phyloP scores from a whole-genome alignment of 1,140 invertebrate genomes.

The Asobara japonica region DNA sequence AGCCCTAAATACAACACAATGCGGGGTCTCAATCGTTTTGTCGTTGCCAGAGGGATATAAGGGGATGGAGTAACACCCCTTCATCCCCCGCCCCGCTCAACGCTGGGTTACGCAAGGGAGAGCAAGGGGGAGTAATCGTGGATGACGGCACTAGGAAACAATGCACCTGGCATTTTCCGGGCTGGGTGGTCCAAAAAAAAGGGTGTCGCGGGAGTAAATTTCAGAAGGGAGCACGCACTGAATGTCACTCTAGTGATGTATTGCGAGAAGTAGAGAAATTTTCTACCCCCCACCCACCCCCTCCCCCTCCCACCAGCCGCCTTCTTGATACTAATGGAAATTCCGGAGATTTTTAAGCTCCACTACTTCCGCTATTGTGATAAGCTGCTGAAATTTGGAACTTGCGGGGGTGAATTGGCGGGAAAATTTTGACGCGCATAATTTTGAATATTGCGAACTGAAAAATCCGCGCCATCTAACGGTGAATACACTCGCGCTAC shows the following conservation, averaged over 20 bases:
- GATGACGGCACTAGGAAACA: slow-evolving; percentile 55
- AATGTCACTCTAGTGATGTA: slow-evolving; percentile 56
- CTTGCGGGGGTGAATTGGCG: too few relatives aligned
- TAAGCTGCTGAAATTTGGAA: neutral
- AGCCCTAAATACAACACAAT: slow-evolving; percentile 19
- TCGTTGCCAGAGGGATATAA: neutral
- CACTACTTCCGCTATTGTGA: neutral
- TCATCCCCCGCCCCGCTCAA: slow-evolving; percentile 1
- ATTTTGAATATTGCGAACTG: too few relatives aligned
- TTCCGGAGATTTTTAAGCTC: neutral
- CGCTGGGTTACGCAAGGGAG: slow-evolving; percentile 40
- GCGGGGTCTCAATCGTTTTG: neutral
- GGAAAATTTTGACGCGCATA: too few relatives aligned
- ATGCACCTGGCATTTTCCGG: slow-evolving; percentile 46
- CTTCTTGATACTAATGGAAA: slow-evolving; percentile 15
- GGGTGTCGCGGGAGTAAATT: slow-evolving; percentile 18
- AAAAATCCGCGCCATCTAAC: too few relatives aligned
- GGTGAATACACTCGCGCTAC: too few relatives aligned
- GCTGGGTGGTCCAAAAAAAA: slow-evolving; percentile 28
- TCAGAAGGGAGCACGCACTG: slow-evolving; percentile 30
- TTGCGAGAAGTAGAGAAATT: slow-evolving; percentile 30
- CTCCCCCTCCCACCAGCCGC: too few relatives aligned
- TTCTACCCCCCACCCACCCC: neutral
- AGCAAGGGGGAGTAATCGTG: slow-evolving; percentile 43
- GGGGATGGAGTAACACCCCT: neutral